Percentiles rank a stretch among this genome's conserved stretches.
phyloP scores from a whole-genome alignment of 2,888 invertebrate genomes.

The Monochamus alternatus region DNA sequence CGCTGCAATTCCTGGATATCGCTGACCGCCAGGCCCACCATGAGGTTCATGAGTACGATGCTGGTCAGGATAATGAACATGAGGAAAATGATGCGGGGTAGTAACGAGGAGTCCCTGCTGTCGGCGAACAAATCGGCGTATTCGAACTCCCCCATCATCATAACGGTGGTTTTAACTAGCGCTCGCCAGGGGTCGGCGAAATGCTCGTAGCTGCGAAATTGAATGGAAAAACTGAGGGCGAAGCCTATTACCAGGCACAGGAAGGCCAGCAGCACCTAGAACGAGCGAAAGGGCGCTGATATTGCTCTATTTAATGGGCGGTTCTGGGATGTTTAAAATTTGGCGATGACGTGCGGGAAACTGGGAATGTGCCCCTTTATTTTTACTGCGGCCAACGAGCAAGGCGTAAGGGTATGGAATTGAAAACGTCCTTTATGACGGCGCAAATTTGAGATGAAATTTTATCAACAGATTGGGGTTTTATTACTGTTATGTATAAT shows the following conservation, averaged over 20 bases:
- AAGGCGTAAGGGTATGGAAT: neutral
- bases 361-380: neutral
- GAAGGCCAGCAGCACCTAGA: constrained; percentile 73
- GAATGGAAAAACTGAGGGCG: constrained; percentile 73
- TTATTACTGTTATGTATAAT: too few relatives aligned
- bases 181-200: constrained; percentile 69
- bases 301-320: constrained; percentile 21
- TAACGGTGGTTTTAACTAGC: constrained; percentile 73
- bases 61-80: constrained; percentile 73
- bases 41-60: constrained; percentile 75
- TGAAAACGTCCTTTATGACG: too few relatives aligned
- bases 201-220: constrained; percentile 70
- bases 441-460: too few relatives aligned
- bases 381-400: neutral
- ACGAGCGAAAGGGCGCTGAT: constrained; percentile 23
- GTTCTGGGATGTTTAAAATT: constrained; percentile 12
- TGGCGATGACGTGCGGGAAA: constrained; percentile 9
- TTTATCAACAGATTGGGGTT: too few relatives aligned
- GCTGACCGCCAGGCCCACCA: constrained; percentile 74
- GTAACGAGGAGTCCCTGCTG: constrained; percentile 40
- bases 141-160: constrained; percentile 76
- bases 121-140: constrained; percentile 69
- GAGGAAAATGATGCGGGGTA: constrained; percentile 70
- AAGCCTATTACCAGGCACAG: constrained; percentile 74
- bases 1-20: constrained; percentile 70